These are phyloP conservation scores for Eudyptes chrysolophus DNA, from an alignment of 2,113 vertebrate genomes.

Conservation along the genomic window DNA sequence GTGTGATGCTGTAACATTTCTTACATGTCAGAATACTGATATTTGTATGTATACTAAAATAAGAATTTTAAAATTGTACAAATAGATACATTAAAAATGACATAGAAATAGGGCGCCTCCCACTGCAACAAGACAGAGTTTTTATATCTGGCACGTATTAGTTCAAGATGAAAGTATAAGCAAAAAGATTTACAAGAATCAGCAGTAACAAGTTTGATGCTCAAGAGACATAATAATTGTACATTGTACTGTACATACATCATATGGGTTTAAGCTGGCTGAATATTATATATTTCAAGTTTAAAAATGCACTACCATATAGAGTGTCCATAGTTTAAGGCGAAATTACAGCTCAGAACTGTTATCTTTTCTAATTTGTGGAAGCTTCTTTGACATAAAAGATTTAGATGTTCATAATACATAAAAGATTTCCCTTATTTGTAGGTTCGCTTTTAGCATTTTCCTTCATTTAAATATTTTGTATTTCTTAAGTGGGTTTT, in stretches of 20 bases:
- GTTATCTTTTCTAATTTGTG: conserved; percentile 83
- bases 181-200: conserved; percentile 91
- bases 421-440: conserved; percentile 70
- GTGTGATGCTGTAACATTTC: conserved; percentile 98
- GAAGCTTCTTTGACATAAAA: conserved; percentile 83
- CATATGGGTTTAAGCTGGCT: conserved; percentile 92
- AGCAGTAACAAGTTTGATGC: conserved; percentile 88
- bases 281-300: conserved; percentile 93
- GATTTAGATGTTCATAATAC: conserved; percentile 73
- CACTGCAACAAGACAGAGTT: conserved; percentile 90
- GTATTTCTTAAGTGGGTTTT: conserved; percentile 70
- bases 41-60: conserved; percentile 99
- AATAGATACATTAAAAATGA: conserved; percentile 99
- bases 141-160: conserved; percentile 86
- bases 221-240: conserved; percentile 89
- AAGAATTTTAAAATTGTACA: conserved; percentile 99
- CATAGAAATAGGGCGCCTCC: conserved; percentile 96
- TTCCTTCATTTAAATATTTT: conserved; percentile 77
- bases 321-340: conserved; percentile 99
- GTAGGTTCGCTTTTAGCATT: conserved; percentile 60
- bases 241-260: conserved; percentile 94
- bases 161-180: conserved; percentile 91
- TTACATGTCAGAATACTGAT: conserved; percentile 99
- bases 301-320: conserved; percentile 94
- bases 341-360: conserved; percentile 99